Base-by-base conservation (phyloP, 2,797 vertebrate species). In the Carduelis carduelis region DNA sequence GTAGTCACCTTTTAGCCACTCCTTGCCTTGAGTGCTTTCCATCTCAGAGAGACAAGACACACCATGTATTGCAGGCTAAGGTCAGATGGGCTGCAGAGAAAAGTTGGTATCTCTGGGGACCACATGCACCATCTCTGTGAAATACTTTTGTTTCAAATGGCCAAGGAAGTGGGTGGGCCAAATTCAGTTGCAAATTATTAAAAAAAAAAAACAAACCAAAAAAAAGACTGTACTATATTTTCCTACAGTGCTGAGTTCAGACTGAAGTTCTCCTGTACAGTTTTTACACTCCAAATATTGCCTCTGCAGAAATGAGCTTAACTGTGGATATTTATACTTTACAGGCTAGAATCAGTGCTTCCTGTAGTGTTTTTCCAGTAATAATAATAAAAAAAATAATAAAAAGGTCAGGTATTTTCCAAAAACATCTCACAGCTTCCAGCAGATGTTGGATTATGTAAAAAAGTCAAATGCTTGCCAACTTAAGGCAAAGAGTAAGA, bases 321-420 rank as follows among this genome's bases (percentile, higher is more conserved):
- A 60, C 41, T 70, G 66, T 68, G 63, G 44, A 6, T 88, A 90
- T 89, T 93, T 91, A 47, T 92, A 57, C 90, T 93, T 96, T 82
- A 91, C 12, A 89, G 32, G 64, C 64, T 80, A 92, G 85, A 34
- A 78, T 13, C 18, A 72, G 35, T 46, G 90, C 75, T 97, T 93
- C 75, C 59, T 94, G 79, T 50, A 91, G 27, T 68, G 55, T 47
- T 96, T 94, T 97, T 95, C 82, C 91, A 96, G 82, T 63, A 91
- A 93, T 70, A 27, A 71, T 56, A 27, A 68, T 41, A n/a, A 76
- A 52, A 50, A 84, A 94, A 32, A 14, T 2, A 76, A 28, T 6
- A 41, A 79, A 79, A 72, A 71, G 3, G 11, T 46, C 93, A 86
- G 39, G 23, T 81, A 52, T 94, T 95, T 97, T 95, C 78, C 90